These are phyloP conservation scores for Flexamia atlantica DNA, from an alignment of 2,888 invertebrate species.

Conservation along the genomic window DNA sequence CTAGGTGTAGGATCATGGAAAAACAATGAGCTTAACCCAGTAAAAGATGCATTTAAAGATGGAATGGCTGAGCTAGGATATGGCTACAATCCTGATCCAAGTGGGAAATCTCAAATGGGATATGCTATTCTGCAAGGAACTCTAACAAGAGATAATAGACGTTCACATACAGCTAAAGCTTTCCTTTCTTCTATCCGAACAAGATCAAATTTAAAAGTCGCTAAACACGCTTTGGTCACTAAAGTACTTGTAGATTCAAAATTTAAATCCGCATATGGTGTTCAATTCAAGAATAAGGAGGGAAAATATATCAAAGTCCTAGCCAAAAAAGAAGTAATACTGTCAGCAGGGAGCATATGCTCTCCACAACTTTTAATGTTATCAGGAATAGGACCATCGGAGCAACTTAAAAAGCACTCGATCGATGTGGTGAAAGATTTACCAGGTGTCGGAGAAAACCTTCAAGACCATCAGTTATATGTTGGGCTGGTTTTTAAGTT, in stretches of 20 bases:
- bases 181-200: conserved; percentile 67
- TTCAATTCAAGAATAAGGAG: conserved; percentile 76
- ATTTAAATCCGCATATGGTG: conserved; percentile 77
- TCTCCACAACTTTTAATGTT: conserved; percentile 90
- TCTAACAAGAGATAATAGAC: conserved; percentile 62
- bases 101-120: conserved; percentile 65
- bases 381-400: conserved; percentile 83
- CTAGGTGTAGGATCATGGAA: conserved; percentile 68
- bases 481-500: conserved; percentile 63
- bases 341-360: conserved; percentile 88
- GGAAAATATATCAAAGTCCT: conserved; percentile 74
- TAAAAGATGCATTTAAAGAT: conserved; percentile 67
- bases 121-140: conserved; percentile 67
- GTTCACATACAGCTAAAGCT: conserved; percentile 68
- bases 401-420: conserved; percentile 77
- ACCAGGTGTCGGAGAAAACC: conserved; percentile 71
- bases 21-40: conserved; percentile 59
- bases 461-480: conserved; percentile 65
- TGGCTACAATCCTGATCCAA: conserved; percentile 64
- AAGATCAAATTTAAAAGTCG: conserved; percentile 78
- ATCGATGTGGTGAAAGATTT: conserved; percentile 79
- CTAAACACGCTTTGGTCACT: conserved; percentile 77
- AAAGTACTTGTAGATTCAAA: conserved; percentile 78
- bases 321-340: conserved; percentile 83
- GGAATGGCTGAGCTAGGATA: conserved; percentile 67